These are phyloP conservation scores for Siderastrea siderea DNA, from an alignment of 92 coral and sea anemone genomes.

Conservation along the genomic window DNA sequence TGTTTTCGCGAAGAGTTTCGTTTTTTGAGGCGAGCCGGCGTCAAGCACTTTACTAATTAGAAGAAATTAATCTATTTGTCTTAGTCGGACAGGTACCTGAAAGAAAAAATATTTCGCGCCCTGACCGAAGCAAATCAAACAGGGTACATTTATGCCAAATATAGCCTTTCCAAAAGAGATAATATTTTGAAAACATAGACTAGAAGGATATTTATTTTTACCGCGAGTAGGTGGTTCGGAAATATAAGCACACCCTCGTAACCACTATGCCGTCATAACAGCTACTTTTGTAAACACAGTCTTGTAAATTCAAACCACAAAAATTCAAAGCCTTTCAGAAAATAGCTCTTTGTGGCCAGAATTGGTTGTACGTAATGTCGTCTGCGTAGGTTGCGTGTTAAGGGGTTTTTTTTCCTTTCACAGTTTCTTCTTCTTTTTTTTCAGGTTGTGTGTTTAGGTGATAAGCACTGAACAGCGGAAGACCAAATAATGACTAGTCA, in stretches of 20 bases:
- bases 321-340: too few relatives aligned
- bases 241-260: slow-evolving; percentile 17
- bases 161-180: neutral
- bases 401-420: too few relatives aligned
- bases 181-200: slow-evolving; percentile 13
- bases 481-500: too few relatives aligned
- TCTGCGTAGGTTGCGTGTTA: too few relatives aligned
- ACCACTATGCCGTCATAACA: neutral
- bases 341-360: too few relatives aligned
- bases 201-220: slow-evolving; percentile 6
- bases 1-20: neutral
- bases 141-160: neutral
- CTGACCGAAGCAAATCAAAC: neutral
- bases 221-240: slow-evolving; percentile 12
- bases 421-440: too few relatives aligned
- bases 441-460: too few relatives aligned
- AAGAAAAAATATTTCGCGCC: neutral
- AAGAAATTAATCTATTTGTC: slow-evolving; percentile 7
- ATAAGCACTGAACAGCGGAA: too few relatives aligned
- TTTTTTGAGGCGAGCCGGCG: neutral
- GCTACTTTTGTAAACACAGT: neutral
- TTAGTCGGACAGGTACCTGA: slow-evolving; percentile 16
- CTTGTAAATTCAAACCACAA: too few relatives aligned
- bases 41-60: slow-evolving; percentile 8
- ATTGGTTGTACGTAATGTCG: too few relatives aligned